Evolutionary conservation across 2,797 vertebrate species (phyloP), one percentile per base, ranked within the genome.

Genomic region (Paramormyrops hopkinsi): DNA sequence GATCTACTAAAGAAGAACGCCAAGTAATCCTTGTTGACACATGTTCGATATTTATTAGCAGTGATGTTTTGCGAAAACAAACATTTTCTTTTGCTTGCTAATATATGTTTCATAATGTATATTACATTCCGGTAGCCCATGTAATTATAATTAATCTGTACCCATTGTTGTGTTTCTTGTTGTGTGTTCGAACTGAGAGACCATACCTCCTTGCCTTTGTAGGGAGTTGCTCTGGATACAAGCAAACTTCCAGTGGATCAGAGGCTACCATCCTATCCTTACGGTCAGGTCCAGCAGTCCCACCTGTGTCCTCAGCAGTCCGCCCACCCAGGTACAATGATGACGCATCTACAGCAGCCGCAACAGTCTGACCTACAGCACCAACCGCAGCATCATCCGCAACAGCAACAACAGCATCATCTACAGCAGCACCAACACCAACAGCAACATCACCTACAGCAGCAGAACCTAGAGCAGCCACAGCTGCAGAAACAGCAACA

Each of bases 201-300:
- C 33, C 29, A 1, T 41, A 7, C 14, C 54, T 56, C 51, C 37
- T n/a, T 44, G 46, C 9, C 5, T 0, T 84, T 12, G 51, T 82
- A 97, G 97, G 96, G 96, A 0, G 94, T 97, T 8, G 93, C 96
- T 54, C 91, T 96, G 92, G 96, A 96, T 88, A 96, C 95, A 91
- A 96, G 93, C 91, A 95, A 95, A 91, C 91, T 95, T 88, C 91
- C 94, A 1, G 92, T 93, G 44, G 97, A 97, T 83, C 95, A 95
- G 90, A 94, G 95, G 25, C 94, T 95, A 22, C 95, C 95, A 0
- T 94, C 95, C 0, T 96, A 97, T 90, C 92, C 95, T 1, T 96
- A 94, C 87, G 92, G 89, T 56, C 95, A 95, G 12, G 56, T 37
- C 84, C 89, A 88, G 69, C 33, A 89, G 2, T 44, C 76, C 85